Conservation (phyloP, 2,888 invertebrate genomes). For the Griposia aprilina region DNA sequence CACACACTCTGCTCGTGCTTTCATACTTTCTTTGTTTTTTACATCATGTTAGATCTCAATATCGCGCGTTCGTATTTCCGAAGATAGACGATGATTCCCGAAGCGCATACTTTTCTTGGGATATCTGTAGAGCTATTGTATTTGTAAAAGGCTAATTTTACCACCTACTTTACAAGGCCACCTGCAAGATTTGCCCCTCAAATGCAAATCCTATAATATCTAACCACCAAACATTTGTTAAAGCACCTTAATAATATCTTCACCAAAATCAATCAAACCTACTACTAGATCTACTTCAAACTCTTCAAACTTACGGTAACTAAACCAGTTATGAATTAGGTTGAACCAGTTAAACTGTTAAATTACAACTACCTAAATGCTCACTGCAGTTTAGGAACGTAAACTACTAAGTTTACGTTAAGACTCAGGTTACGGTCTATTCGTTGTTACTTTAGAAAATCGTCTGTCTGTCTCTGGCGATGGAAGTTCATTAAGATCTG, state of each 20-base stretch:
- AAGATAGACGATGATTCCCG: neutral
- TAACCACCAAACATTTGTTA: neutral
- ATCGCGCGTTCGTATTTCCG: neutral
- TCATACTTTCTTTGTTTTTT: neutral
- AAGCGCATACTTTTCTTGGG: neutral
- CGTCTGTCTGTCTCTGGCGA: constrained; percentile 21
- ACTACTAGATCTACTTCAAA: neutral
- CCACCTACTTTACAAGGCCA: neutral
- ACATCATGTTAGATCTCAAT: neutral
- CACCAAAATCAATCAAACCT: constrained; percentile 24
- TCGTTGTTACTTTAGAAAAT: constrained; percentile 36
- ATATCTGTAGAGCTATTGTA: neutral
- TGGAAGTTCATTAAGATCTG: constrained; percentile 55
- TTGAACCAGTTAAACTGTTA: constrained; percentile 24
- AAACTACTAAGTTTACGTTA: constrained; percentile 34
- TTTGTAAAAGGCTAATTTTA: neutral
- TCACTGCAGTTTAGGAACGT: constrained; percentile 16
- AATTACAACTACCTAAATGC: constrained; percentile 1
- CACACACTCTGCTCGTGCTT: no score
- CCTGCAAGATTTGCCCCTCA: neutral
- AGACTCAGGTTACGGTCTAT: constrained; percentile 19
- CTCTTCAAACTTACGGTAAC: constrained; percentile 40
- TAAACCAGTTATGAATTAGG: constrained; percentile 40
- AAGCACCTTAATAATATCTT: neutral
- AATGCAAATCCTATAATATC: neutral